These are phyloP conservation scores for Octomys mimax DNA, from an alignment of 2,797 vertebrate genomes.

Conservation along the genomic window DNA sequence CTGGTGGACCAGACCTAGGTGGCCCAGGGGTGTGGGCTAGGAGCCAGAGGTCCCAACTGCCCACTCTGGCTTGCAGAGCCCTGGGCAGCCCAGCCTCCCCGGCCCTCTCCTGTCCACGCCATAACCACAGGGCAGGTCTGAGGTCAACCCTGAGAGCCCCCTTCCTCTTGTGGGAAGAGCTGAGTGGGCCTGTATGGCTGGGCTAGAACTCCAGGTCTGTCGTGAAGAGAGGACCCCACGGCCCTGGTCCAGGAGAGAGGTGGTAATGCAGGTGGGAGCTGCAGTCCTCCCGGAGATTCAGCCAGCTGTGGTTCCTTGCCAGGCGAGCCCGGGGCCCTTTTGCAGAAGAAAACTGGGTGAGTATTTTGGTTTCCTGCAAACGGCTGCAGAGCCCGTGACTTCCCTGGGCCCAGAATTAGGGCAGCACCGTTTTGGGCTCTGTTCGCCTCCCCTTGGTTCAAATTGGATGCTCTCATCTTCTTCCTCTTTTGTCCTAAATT, in stretches of 20 bases:
- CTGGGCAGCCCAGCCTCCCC: fast-evolving
- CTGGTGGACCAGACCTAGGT: background rate
- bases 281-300: background rate
- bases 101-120: too few relatives aligned
- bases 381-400: constrained; percentile 28
- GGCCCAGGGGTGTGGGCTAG: fast-evolving
- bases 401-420: constrained; percentile 69
- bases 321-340: background rate
- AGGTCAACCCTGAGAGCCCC: background rate
- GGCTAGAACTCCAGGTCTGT: background rate
- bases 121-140: background rate
- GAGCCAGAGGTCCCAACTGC: fast-evolving
- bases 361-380: constrained; percentile 43
- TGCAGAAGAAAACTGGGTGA: constrained; percentile 67
- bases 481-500: constrained; percentile 78
- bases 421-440: constrained; percentile 37
- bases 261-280: background rate
- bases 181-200: background rate
- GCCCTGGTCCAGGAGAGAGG: background rate
- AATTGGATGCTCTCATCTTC: constrained; percentile 60
- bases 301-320: background rate
- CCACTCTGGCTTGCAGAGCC: too few relatives aligned
- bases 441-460: constrained; percentile 49
- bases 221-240: background rate
- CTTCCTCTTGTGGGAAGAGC: background rate